Evolutionary conservation across 2,888 invertebrate species (phyloP).

Genomic region (Pogonocherus hispidulus): DNA sequence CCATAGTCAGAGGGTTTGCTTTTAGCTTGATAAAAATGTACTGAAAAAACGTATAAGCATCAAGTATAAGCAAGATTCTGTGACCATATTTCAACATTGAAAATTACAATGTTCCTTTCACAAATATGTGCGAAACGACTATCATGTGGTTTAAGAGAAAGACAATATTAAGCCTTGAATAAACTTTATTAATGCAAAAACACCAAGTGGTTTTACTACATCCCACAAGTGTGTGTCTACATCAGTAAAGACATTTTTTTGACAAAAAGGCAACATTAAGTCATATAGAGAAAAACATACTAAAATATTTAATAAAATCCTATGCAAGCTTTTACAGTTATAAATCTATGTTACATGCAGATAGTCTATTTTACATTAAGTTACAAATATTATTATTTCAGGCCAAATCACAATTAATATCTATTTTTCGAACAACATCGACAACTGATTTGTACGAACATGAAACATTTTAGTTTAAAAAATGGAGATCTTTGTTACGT

Average conservation of each 20-base stretch:
- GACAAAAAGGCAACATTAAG: constrained; percentile 67
- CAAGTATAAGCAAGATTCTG: too few species aligned
- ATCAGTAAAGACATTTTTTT: constrained; percentile 55
- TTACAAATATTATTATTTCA: constrained; percentile 61
- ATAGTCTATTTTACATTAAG: constrained; percentile 64
- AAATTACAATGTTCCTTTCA: too few species aligned
- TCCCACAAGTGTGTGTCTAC: constrained; percentile 49
- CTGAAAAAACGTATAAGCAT: too few species aligned
- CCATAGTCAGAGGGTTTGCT: too few species aligned
- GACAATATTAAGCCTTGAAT: constrained; percentile 48
- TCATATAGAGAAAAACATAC: constrained; percentile 65
- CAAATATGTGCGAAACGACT: too few species aligned
- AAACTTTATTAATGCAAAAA: constrained; percentile 58
- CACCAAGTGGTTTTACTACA: constrained; percentile 37
- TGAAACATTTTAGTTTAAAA: constrained; percentile 52
- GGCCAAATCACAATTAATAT: constrained; percentile 65
- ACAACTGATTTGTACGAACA: constrained; percentile 58
- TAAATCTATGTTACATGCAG: constrained; percentile 62
- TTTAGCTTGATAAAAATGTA: too few species aligned
- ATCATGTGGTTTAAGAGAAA: too few species aligned
- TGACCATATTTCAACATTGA: too few species aligned
- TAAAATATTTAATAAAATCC: constrained; percentile 66
- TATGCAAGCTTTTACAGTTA: constrained; percentile 66
- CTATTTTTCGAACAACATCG: constrained; percentile 54
- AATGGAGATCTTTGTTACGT: constrained; percentile 32